phyloP scores from a whole-genome alignment of 92 coral and sea anemone genomes.

The Actinostola sp. region DNA sequence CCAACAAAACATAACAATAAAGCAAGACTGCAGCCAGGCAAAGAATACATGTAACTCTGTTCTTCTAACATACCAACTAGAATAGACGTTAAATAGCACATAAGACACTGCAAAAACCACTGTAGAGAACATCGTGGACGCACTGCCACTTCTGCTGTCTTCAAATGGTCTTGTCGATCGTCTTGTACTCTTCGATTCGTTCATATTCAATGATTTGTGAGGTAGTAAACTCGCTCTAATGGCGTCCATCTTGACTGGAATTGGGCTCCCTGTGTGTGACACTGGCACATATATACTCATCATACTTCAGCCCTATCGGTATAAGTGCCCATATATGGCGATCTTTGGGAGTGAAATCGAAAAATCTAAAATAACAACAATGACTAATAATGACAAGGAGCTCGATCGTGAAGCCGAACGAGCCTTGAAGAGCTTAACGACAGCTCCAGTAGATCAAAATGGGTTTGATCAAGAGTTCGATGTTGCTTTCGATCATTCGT shows the following conservation, averaged over 20 bases:
- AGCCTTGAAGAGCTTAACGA: slow-evolving; percentile 37
- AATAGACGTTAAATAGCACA: background rate
- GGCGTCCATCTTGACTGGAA: background rate
- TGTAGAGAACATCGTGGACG: background rate
- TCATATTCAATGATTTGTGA: background rate
- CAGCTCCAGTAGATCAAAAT: slow-evolving; percentile 24
- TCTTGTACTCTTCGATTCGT: background rate
- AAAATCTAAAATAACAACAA: background rate
- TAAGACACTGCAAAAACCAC: background rate
- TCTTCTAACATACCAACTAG: slow-evolving; percentile 23
- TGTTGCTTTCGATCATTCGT: slow-evolving; percentile 40
- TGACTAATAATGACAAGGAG: slow-evolving; percentile 14
- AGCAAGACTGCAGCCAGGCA: slow-evolving; percentile 36
- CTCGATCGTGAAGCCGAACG: slow-evolving; percentile 51
- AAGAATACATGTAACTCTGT: slow-evolving; percentile 38
- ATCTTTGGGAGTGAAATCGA: no score
- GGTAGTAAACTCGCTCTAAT: background rate
- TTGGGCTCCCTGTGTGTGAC: slow-evolving; percentile 11
- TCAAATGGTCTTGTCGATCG: background rate
- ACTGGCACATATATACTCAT: background rate
- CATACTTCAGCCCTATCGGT: background rate
- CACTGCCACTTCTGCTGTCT: no score
- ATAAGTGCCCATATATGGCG: slow-evolving; percentile 24
- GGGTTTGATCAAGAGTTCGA: slow-evolving; percentile 67
- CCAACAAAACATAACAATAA: slow-evolving; percentile 3